Evolutionary conservation across 2,113 vertebrate genomes (phyloP).

Genomic region (Microcebus tavaratra): DNA sequence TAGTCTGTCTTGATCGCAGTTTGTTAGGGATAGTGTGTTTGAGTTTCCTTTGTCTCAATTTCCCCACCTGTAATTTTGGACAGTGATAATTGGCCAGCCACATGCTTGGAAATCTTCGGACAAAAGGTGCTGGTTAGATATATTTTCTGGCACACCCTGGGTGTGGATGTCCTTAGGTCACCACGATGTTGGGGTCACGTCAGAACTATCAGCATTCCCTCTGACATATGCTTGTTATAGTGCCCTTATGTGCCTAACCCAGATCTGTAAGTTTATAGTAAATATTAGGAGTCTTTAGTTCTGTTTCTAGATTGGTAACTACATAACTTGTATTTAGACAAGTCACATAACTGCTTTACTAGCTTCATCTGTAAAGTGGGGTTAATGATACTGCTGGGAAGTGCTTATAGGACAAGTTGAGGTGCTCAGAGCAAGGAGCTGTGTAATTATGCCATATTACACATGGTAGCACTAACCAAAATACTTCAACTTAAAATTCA

Average conservation of each 20-base stretch:
- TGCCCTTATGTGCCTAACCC: neutral
- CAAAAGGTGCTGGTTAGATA: neutral
- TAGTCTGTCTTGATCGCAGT: neutral
- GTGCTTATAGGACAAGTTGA: slow-evolving; percentile 13
- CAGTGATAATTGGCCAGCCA: neutral
- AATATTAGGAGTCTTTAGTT: slow-evolving; percentile 19
- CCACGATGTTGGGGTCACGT: neutral
- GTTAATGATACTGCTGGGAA: slow-evolving; percentile 6
- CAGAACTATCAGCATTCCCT: neutral
- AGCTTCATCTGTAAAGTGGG: slow-evolving; percentile 33
- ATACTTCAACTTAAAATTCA: slow-evolving; percentile 29
- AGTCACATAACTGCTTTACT: neutral
- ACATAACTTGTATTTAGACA: slow-evolving; percentile 38
- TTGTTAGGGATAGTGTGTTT: neutral
- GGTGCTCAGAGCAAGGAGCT: slow-evolving; percentile 32
- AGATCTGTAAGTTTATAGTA: slow-evolving; percentile 37
- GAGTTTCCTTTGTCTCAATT: neutral
- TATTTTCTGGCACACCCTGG: neutral
- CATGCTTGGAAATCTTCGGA: neutral
- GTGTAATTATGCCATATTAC: neutral
- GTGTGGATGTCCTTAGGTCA: neutral
- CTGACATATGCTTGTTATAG: neutral
- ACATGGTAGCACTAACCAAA: neutral
- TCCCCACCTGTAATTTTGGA: neutral
- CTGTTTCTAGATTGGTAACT: slow-evolving; percentile 38